phyloP scores from a whole-genome alignment of 2,888 invertebrate species.

The Drosophila atripex region DNA sequence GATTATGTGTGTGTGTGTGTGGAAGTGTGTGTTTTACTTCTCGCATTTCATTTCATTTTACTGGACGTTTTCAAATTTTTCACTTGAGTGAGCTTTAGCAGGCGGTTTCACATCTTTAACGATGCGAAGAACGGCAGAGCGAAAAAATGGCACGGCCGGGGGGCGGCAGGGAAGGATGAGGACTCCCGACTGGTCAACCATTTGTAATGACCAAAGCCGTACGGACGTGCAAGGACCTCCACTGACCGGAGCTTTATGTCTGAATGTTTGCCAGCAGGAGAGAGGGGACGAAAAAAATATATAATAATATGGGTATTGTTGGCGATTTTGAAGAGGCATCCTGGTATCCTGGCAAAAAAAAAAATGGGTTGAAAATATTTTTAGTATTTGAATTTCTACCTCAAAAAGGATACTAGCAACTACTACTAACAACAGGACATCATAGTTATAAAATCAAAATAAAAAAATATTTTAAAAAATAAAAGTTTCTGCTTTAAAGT shows the following conservation, averaged over 20 bases:
- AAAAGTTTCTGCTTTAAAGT: neutral
- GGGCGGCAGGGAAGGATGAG: conserved; percentile 4
- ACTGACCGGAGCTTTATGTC: conserved; percentile 28
- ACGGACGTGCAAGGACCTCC: conserved; percentile 20
- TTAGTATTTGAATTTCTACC: neutral
- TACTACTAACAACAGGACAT: neutral
- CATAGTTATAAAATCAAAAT: neutral
- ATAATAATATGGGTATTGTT: conserved; percentile 7
- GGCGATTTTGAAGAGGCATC: neutral
- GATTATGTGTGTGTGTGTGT: conserved; percentile 1
- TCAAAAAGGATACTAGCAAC: neutral
- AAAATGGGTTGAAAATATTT: neutral
- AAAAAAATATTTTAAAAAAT: no score
- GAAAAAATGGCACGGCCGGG: conserved; percentile 3
- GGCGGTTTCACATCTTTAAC: conserved; percentile 60
- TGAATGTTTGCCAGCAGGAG: neutral
- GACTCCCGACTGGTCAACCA: conserved; percentile 38
- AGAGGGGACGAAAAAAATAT: neutral
- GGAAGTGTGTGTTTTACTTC: conserved; percentile 12
- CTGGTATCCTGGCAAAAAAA: neutral
- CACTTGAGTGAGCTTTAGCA: conserved; percentile 59
- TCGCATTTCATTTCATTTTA: conserved; percentile 57
- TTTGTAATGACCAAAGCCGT: conserved; percentile 63
- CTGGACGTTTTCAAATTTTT: conserved; percentile 70
- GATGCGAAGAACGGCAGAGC: conserved; percentile 29